Evolutionary conservation across 1,140 invertebrate species (phyloP).

Genomic region (Cyclina sinensis): DNA sequence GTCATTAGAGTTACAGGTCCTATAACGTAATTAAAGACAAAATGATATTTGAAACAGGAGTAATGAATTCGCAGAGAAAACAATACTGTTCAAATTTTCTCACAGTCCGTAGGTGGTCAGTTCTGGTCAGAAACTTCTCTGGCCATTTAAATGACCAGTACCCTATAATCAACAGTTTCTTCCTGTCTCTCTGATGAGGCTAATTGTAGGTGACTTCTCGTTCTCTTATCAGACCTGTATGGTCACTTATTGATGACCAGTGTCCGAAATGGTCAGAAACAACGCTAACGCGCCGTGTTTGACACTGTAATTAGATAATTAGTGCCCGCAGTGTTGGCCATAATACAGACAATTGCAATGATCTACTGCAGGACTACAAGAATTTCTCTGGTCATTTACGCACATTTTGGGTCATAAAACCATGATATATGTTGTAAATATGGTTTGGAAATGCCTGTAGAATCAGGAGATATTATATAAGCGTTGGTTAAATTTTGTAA

Average conservation of each 20-base stretch:
- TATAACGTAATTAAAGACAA: neutral
- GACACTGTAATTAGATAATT: constrained; percentile 69
- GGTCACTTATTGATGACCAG: constrained; percentile 63
- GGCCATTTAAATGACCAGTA: constrained; percentile 30
- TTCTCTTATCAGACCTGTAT: constrained; percentile 54
- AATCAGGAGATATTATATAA: no score
- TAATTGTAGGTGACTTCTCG: constrained; percentile 58
- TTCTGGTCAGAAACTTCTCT: neutral
- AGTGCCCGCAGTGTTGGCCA: constrained; percentile 19
- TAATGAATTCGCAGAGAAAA: neutral
- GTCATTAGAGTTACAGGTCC: no score
- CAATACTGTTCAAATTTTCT: neutral
- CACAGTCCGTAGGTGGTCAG: constrained; percentile 44
- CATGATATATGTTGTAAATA: constrained; percentile 8
- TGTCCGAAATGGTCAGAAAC: constrained; percentile 67
- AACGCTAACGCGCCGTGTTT: constrained; percentile 54
- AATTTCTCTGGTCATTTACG: constrained; percentile 4
- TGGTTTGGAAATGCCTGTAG: no score
- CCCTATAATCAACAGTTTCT: constrained; percentile 62
- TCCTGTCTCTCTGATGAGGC: constrained; percentile 44
- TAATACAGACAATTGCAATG: constrained; percentile 1
- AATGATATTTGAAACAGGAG: neutral
- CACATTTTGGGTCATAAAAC: neutral
- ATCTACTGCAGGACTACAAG: constrained; percentile 8
- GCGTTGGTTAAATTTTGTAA: no score